These are phyloP conservation scores for Macropis europaea DNA, from an alignment of 2,888 invertebrate genomes.

Conservation along the genomic window DNA sequence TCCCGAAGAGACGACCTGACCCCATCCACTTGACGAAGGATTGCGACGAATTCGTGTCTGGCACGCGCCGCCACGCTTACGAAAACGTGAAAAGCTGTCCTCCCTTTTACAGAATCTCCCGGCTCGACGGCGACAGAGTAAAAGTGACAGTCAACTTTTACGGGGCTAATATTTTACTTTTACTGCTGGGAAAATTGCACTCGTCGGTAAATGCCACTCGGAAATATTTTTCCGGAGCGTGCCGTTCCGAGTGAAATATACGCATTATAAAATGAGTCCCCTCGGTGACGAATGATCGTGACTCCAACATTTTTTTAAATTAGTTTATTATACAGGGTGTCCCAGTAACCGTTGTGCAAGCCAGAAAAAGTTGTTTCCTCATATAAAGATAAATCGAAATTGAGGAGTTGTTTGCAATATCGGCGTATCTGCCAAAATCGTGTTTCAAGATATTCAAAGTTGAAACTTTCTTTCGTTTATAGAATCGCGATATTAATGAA, in stretches of 20 bases:
- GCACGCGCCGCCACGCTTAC: slow-evolving; percentile 63
- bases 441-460: too few species aligned
- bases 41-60: slow-evolving; percentile 42
- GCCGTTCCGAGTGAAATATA: slow-evolving; percentile 18
- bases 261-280: slow-evolving; percentile 1
- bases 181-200: background rate
- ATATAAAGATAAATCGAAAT: too few species aligned
- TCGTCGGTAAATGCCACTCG: background rate
- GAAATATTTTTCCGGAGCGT: background rate
- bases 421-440: too few species aligned
- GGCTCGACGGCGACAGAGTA: background rate
- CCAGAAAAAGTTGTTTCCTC: too few species aligned
- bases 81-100: slow-evolving; percentile 12
- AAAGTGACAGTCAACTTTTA: slow-evolving; percentile 2
- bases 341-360: too few species aligned
- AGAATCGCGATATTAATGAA: too few species aligned
- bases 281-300: background rate
- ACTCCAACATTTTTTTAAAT: too few species aligned
- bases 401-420: too few species aligned
- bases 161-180: slow-evolving; percentile 29
- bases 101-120: background rate
- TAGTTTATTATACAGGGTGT: too few species aligned
- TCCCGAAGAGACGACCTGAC: background rate
- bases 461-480: too few species aligned
- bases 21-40: background rate